Evolutionary conservation across 2,113 vertebrate genomes (phyloP).

Genomic region (Melozone crissalis): DNA sequence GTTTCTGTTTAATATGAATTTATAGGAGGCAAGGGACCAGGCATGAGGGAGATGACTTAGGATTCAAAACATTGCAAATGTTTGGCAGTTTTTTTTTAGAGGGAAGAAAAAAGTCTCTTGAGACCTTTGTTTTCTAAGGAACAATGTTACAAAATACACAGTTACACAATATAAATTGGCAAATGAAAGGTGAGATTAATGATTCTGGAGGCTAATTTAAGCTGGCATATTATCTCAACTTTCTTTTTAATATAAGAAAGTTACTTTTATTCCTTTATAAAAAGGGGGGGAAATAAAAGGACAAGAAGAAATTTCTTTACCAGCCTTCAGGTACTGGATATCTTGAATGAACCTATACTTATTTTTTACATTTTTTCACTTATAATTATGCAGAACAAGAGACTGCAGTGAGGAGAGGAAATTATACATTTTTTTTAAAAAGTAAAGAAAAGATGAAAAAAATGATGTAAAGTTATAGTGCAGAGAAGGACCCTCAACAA

Average conservation of each 20-base stretch:
- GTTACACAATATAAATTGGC: constrained; percentile 65
- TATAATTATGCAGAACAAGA: neutral
- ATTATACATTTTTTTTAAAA: neutral
- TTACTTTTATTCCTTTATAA: neutral
- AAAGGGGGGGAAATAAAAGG: rapidly evolving
- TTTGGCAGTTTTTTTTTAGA: constrained; percentile 47
- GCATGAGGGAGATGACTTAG: constrained; percentile 40
- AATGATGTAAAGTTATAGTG: neutral
- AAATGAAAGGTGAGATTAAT: constrained; percentile 50
- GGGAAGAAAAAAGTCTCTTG: constrained; percentile 54
- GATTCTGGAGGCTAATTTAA: constrained; percentile 34
- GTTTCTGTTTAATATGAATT: constrained; percentile 17
- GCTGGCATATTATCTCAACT: neutral
- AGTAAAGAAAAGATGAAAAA: neutral
- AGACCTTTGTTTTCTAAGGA: constrained; percentile 66
- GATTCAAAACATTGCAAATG: constrained; percentile 46
- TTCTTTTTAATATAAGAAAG: neutral
- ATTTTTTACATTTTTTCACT: neutral
- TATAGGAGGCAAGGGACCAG: neutral
- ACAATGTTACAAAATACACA: constrained; percentile 65
- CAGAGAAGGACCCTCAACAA: neutral
- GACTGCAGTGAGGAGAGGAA: neutral
- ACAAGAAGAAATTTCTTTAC: neutral
- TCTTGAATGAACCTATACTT: neutral
- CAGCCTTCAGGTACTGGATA: neutral